Evolutionary conservation across 2,113 vertebrate species (phyloP).

Genomic region (Sceloporus undulatus): DNA sequence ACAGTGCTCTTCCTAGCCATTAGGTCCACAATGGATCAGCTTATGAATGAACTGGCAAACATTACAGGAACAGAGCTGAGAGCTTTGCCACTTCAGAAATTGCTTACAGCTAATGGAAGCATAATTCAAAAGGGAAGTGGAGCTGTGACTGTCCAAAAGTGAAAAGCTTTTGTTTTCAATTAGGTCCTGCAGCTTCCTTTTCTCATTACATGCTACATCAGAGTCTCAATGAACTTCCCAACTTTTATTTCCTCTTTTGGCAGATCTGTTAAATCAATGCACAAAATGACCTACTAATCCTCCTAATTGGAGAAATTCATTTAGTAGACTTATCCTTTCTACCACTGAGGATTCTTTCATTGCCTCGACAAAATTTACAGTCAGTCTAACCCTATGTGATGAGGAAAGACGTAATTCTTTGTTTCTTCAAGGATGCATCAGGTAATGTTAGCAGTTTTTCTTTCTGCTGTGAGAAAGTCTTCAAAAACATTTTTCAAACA

Average conservation of each 20-base stretch:
- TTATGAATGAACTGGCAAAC: slow-evolving; percentile 12
- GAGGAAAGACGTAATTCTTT: not conserved
- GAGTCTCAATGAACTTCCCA: slow-evolving; percentile 17
- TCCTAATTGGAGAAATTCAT: slow-evolving; percentile 27
- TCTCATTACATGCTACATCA: slow-evolving; percentile 35
- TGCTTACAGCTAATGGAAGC: slow-evolving; percentile 33
- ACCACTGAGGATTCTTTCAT: not conserved
- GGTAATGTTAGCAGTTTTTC: no score
- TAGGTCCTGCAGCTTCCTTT: slow-evolving; percentile 39
- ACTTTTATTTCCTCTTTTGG: slow-evolving; percentile 23
- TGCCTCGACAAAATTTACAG: slow-evolving; percentile 24
- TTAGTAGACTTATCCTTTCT: not conserved
- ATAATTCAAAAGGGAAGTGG: not conserved
- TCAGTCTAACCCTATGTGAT: not conserved
- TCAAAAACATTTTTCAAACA: no score
- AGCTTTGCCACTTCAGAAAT: slow-evolving; percentile 16
- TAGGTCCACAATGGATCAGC: not conserved
- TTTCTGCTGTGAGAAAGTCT: no score
- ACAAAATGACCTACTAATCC: slow-evolving; percentile 16
- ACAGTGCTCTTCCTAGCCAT: not conserved
- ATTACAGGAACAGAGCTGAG: not conserved
- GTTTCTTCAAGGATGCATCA: no score
- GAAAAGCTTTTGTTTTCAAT: slow-evolving; percentile 33
- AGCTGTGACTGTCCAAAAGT: slow-evolving; percentile 9
- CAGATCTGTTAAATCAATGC: slow-evolving; percentile 5